Evolutionary conservation across 1,140 invertebrate genomes (phyloP).

Genomic region (Calliopsis andreniformis): DNA sequence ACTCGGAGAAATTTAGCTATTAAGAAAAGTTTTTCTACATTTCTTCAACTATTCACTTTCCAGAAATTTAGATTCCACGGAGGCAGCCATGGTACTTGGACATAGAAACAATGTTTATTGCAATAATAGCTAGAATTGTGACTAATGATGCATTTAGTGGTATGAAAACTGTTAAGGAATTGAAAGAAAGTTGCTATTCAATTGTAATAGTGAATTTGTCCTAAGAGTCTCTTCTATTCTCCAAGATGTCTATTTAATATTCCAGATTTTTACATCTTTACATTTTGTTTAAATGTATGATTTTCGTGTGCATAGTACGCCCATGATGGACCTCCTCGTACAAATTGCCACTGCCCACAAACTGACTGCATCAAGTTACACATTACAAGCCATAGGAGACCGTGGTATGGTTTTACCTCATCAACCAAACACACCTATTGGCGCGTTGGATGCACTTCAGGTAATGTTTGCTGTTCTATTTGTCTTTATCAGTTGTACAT

Average conservation of each 20-base stretch:
- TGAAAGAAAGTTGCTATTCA: slow-evolving; percentile 17
- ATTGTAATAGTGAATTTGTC: not conserved
- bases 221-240: not conserved
- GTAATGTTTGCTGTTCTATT: slow-evolving; percentile 55
- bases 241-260: too few relatives aligned
- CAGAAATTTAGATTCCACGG: slow-evolving; percentile 28
- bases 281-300: not conserved
- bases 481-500: not conserved
- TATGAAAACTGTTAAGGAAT: not conserved
- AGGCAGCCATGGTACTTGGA: too few relatives aligned
- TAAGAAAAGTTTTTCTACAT: not conserved
- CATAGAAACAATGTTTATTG: too few relatives aligned
- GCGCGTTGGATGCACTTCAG: slow-evolving; percentile 83
- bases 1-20: slow-evolving; percentile 4
- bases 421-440: slow-evolving; percentile 91
- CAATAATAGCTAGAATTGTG: too few relatives aligned
- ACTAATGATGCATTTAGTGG: slow-evolving; percentile 16
- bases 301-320: slow-evolving; percentile 85
- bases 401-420: slow-evolving; percentile 85
- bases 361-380: slow-evolving; percentile 87
- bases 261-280: too few relatives aligned
- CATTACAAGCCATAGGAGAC: slow-evolving; percentile 86
- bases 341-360: slow-evolving; percentile 89
- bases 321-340: slow-evolving; percentile 92
- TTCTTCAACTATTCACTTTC: too few relatives aligned